Conservation (phyloP, 1,140 invertebrate species). For the Calosoma granatense region DNA sequence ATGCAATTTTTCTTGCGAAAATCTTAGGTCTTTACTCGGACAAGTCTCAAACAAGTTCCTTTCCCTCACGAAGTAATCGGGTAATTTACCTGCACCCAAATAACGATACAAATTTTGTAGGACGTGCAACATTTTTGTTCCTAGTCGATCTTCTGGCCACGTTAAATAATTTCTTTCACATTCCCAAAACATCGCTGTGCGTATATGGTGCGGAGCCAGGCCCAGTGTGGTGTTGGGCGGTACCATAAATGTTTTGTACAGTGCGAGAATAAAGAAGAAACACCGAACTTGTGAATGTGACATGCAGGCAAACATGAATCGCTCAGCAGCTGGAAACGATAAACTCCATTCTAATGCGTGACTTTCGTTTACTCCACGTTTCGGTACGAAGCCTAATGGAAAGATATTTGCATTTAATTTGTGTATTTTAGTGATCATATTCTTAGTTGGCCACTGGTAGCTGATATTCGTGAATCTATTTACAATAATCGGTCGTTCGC, state of each 20-base stretch:
- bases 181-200: constrained; percentile 67
- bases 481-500: constrained; percentile 40
- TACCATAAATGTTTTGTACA: constrained; percentile 58
- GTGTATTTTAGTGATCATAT: constrained; percentile 53
- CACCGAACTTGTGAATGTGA: constrained; percentile 56
- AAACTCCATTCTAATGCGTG: constrained; percentile 62
- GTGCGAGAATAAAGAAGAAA: constrained; percentile 49
- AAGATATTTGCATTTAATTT: constrained; percentile 55
- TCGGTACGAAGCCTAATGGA: constrained; percentile 52
- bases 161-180: constrained; percentile 56
- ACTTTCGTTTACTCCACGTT: constrained; percentile 42
- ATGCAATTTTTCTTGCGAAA: constrained; percentile 52
- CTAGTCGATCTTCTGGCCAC: constrained; percentile 60
- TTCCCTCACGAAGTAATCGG: constrained; percentile 60
- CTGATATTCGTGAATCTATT: constrained; percentile 43
- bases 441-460: constrained; percentile 54
- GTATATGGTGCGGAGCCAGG: constrained; percentile 53
- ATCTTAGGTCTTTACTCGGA: constrained; percentile 47
- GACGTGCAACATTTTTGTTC: constrained; percentile 51
- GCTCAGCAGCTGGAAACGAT: constrained; percentile 59
- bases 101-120: constrained; percentile 39
- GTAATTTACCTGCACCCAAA: constrained; percentile 47
- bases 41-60: constrained; percentile 64
- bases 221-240: constrained; percentile 43
- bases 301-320: constrained; percentile 58